Evolutionary conservation across 2,797 vertebrate species (phyloP).

Genomic region (Pagetopsis macropterus): DNA sequence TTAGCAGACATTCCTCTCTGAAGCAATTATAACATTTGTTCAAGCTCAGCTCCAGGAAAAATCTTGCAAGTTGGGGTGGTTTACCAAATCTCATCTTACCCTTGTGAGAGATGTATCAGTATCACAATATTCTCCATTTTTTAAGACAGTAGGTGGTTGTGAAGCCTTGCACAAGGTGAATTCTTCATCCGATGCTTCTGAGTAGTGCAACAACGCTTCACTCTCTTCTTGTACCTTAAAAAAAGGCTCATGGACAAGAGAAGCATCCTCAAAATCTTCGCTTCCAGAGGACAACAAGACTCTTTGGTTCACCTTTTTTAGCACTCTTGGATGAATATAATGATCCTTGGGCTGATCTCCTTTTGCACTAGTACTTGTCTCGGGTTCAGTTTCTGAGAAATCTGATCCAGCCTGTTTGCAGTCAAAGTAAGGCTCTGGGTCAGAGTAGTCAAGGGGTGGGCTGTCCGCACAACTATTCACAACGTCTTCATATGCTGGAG

Average conservation of each 20-base stretch:
- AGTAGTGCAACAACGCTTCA: conserved; percentile 35
- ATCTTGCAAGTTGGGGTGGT: conserved; percentile 55
- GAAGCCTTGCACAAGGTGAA: conserved; percentile 76
- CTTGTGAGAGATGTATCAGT: conserved; percentile 84
- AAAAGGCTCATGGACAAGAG: conserved; percentile 79
- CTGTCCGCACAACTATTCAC: conserved; percentile 29
- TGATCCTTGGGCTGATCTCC: conserved; percentile 13
- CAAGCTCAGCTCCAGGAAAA: conserved; percentile 60
- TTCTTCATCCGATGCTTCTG: conserved; percentile 66
- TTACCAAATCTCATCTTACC: conserved; percentile 83
- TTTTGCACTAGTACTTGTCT: conserved; percentile 15
- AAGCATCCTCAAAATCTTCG: conserved; percentile 80
- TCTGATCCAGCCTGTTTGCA: conserved; percentile 74
- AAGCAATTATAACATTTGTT: conserved; percentile 52
- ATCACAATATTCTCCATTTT: conserved; percentile 67
- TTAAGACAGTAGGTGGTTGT: conserved; percentile 71
- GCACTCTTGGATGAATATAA: not conserved
- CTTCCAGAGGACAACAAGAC: conserved; percentile 72
- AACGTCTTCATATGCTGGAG: conserved; percentile 32
- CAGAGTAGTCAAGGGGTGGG: conserved; percentile 64
- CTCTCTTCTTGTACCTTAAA: conserved; percentile 35
- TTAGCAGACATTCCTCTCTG: conserved; percentile 68
- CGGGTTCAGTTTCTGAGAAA: conserved; percentile 69
- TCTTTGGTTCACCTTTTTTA: conserved; percentile 29
- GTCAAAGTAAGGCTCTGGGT: conserved; percentile 78